These are phyloP conservation scores for Cataglyphis hispanica DNA, from an alignment of 1,140 invertebrate genomes.

Conservation along the genomic window DNA sequence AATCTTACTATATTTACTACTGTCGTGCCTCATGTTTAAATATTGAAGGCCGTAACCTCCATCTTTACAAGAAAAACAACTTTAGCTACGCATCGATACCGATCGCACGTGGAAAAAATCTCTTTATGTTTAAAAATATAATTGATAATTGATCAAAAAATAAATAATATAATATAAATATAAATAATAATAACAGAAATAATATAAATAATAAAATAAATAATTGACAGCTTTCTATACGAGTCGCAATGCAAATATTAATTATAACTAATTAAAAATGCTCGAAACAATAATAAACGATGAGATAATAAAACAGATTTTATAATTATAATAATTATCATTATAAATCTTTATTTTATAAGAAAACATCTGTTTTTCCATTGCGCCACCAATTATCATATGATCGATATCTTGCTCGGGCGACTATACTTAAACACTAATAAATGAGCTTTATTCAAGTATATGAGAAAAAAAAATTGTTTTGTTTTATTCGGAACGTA, in stretches of 20 bases:
- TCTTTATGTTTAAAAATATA: not conserved
- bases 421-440: not conserved
- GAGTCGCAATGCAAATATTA: not conserved
- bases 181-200: too few relatives aligned
- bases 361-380: not conserved
- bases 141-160: not conserved
- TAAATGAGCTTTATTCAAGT: not conserved
- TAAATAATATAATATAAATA: too few relatives aligned
- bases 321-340: not conserved
- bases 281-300: not conserved
- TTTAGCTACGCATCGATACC: not conserved
- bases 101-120: not conserved
- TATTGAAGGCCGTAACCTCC: slow-evolving; percentile 12
- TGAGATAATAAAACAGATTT: not conserved
- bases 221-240: not conserved
- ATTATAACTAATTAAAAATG: slow-evolving; percentile 8
- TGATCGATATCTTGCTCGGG: not conserved
- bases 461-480: not conserved
- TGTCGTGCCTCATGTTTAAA: slow-evolving; percentile 2
- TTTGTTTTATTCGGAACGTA: not conserved
- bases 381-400: not conserved
- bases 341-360: slow-evolving; percentile 2
- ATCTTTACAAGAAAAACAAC: slow-evolving; percentile 6
- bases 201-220: too few relatives aligned
- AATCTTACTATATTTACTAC: slow-evolving; percentile 45